phyloP scores from a whole-genome alignment of 2,797 vertebrate genomes.

The Podarcis lilfordi region DNA sequence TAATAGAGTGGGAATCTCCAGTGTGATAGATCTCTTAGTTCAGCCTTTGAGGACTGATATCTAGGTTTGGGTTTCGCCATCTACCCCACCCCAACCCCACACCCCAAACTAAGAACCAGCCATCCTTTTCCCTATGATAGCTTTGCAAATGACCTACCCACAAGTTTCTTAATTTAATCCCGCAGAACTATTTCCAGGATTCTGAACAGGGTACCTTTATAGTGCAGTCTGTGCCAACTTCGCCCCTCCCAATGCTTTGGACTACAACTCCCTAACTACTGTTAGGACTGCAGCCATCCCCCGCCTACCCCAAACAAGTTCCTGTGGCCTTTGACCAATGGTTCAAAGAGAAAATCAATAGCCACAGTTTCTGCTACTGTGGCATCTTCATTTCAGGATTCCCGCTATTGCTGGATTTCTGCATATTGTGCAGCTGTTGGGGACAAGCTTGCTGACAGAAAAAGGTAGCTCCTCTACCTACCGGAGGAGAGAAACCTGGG shows the following conservation, averaged over 20 bases:
- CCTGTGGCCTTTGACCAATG: not conserved
- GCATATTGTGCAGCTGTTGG: not conserved
- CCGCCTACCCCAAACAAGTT: not conserved
- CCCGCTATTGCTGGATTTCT: not conserved
- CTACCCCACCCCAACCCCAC: no score
- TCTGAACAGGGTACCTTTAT: not conserved
- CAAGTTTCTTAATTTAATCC: not conserved
- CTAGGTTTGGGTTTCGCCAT: not conserved
- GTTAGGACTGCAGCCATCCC: not conserved
- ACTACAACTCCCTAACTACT: not conserved
- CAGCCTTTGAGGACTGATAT: no score
- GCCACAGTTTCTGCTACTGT: not conserved
- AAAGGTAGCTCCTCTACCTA: not conserved
- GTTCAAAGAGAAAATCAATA: not conserved
- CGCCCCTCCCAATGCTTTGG: no score
- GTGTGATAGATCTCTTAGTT: not conserved
- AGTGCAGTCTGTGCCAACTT: not conserved
- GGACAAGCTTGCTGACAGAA: not conserved
- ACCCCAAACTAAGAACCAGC: not conserved
- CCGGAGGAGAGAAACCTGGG: not conserved
- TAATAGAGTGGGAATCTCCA: not conserved
- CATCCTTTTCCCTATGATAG: not conserved
- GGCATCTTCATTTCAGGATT: not conserved
- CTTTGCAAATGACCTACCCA: not conserved
- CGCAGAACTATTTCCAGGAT: not conserved